Evolutionary conservation across 2,113 vertebrate species (phyloP).

Genomic region (Oreocharis arfaki): DNA sequence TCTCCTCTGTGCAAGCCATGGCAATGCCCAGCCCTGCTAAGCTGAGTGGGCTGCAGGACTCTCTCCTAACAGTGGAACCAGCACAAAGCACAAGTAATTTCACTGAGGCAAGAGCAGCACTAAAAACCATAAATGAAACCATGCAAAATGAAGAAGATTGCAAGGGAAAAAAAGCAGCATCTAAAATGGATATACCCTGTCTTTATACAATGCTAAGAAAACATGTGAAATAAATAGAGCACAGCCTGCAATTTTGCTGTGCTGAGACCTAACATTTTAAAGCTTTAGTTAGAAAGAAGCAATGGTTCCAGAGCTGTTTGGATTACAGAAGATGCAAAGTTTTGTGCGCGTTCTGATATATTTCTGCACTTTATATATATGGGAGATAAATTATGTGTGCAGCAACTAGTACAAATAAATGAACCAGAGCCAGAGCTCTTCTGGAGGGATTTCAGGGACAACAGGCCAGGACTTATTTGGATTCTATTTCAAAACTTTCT

Average conservation of each 20-base stretch:
- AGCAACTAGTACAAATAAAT: slow-evolving; percentile 32
- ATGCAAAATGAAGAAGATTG: not conserved
- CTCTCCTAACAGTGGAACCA: not conserved
- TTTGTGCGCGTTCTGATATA: not conserved
- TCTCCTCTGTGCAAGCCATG: not conserved
- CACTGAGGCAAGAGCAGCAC: not conserved
- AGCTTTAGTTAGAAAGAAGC: not conserved
- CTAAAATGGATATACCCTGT: not conserved
- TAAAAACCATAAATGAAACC: not conserved
- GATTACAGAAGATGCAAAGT: not conserved
- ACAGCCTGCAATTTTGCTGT: not conserved
- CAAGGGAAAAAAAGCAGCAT: not conserved
- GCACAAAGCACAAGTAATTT: not conserved
- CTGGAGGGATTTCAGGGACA: slow-evolving; percentile 36
- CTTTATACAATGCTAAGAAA: not conserved
- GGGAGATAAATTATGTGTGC: not conserved
- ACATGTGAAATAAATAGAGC: not conserved
- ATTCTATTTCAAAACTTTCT: slow-evolving; percentile 59
- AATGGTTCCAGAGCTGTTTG: not conserved
- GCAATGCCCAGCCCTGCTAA: not conserved
- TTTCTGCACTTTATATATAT: slow-evolving; percentile 23
- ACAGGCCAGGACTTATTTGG: slow-evolving; percentile 45
- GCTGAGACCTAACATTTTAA: not conserved
- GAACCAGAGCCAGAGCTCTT: slow-evolving; percentile 15
- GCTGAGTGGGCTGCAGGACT: not conserved